Evolutionary conservation across 2,113 vertebrate species (phyloP), one percentile per base, ranked within the genome.

Genomic region (Mugil cephalus): DNA sequence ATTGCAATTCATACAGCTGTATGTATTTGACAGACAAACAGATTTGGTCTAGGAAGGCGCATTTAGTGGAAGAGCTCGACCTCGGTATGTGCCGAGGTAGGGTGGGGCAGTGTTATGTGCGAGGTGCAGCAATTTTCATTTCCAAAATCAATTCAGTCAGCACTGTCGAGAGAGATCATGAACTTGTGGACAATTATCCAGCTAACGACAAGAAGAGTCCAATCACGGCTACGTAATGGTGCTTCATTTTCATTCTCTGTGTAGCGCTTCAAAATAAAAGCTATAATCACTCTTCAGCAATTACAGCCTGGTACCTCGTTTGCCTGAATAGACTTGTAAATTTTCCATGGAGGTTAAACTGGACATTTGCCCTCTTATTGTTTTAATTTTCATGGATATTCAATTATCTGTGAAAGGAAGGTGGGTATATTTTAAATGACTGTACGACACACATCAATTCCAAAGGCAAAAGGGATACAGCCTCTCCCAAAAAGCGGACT

Each of bases 211-310:
- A 82, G 69, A 65, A 80, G 53, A 85, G 81, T 80, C 82, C 84
- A 88, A 88, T 91, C 80, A 83, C 59, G 19, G 64, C 46, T 42
- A 34, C 48, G 74, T 81, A 87, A 84, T 88, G 50, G 77, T 21
- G 80, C 79, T 81, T 90, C 73, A 24, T 82, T 84, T 84, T 83
- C 67, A 65, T 72, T 77, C 56, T 24, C 80, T 40, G 53, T 70
- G 58, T 90, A 89, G 85, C 74, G 84, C 77, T 50, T 68, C 67
- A 66, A 84, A 92, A 85, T 82, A 86, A 88, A 90, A 69, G 84
- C 74, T 80, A 75, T 92, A 91, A 92, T 91, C 80, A 87, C 83
- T 74, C 51, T 42, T 36, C 10, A 11, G 61, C 89, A 92, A 91
- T 93, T 90, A 92, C 46, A 87, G 46, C 54, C 61, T 19, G 39